Evolutionary conservation across 2,113 vertebrate genomes (phyloP).

Genomic region (Dendropsophus ebraccatus): DNA sequence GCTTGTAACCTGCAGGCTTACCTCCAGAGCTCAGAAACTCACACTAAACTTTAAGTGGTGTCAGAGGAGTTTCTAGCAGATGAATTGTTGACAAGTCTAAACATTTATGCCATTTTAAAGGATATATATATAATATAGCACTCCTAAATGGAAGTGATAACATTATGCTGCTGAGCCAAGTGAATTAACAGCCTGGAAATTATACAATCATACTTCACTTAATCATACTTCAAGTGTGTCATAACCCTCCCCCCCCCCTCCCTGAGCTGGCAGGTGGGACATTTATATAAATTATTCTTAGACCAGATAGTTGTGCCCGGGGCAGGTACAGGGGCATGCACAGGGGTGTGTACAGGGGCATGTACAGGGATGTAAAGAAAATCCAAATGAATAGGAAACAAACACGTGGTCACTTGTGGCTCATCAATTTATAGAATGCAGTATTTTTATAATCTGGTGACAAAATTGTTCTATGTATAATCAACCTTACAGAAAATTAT

Average conservation of each 20-base stretch:
- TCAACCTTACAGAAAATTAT: no score
- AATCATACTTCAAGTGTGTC: no score
- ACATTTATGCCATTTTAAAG: neutral
- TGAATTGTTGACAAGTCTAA: conserved; percentile 3
- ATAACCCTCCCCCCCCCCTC: no score
- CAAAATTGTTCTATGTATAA: no score
- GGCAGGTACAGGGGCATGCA: no score
- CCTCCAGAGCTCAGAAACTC: neutral
- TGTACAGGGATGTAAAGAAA: no score
- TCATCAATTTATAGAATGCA: neutral
- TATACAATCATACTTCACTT: neutral
- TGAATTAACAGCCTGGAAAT: neutral
- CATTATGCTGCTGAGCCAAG: neutral
- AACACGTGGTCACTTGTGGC: neutral
- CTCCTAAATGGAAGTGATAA: neutral
- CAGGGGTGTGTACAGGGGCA: no score
- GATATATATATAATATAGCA: neutral
- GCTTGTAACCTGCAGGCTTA: conserved; percentile 31
- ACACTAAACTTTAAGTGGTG: conserved; percentile 21
- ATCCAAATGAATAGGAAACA: no score
- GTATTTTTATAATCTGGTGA: no score
- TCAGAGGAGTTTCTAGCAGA: conserved; percentile 29
- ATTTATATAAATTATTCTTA: no score
- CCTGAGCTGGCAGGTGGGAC: no score
- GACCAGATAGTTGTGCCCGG: no score